phyloP scores from a whole-genome alignment of 37 sponge, comb jelly and placozoan species.

The Agelas oroides region DNA sequence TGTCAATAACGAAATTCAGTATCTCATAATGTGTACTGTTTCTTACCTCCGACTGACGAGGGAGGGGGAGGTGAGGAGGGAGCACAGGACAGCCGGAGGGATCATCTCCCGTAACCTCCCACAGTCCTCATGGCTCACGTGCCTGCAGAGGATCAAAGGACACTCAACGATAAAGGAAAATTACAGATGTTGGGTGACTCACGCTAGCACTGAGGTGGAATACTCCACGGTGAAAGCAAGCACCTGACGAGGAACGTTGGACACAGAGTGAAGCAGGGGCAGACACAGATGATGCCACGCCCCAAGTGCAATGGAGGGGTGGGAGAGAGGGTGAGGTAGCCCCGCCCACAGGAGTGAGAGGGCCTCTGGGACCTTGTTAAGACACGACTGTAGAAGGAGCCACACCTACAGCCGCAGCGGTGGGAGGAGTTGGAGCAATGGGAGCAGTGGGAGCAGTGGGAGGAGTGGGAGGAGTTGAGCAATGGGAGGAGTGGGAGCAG shows the following conservation, averaged over 20 bases:
- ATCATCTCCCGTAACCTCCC: neutral
- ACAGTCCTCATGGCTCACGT: neutral
- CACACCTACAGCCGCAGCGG: conserved; percentile 33
- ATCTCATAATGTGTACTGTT: neutral
- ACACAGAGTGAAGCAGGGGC: neutral
- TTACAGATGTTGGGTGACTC: neutral
- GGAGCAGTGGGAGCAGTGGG: too few species aligned
- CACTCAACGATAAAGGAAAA: neutral
- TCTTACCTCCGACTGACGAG: conserved; percentile 12
- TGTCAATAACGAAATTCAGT: too few species aligned
- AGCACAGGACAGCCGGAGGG: neutral
- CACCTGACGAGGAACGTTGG: conserved; percentile 35
- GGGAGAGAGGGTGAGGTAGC: conserved; percentile 34
- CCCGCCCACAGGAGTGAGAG: conserved; percentile 42
- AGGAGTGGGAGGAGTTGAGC: too few species aligned
- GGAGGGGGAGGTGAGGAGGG: conserved; percentile 19
- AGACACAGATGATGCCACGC: conserved; percentile 45
- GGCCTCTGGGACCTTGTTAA: conserved; percentile 37
- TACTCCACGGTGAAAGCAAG: conserved; percentile 4
- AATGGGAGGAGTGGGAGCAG: too few species aligned
- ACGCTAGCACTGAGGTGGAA: conserved; percentile 18
- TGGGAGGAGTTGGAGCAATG: too few species aligned
- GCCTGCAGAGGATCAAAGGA: neutral
- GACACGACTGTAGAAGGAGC: conserved; percentile 13
- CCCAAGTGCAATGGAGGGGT: neutral